These are phyloP conservation scores for Hyles euphorbiae DNA, from an alignment of 1,140 invertebrate genomes.

Conservation along the genomic window DNA sequence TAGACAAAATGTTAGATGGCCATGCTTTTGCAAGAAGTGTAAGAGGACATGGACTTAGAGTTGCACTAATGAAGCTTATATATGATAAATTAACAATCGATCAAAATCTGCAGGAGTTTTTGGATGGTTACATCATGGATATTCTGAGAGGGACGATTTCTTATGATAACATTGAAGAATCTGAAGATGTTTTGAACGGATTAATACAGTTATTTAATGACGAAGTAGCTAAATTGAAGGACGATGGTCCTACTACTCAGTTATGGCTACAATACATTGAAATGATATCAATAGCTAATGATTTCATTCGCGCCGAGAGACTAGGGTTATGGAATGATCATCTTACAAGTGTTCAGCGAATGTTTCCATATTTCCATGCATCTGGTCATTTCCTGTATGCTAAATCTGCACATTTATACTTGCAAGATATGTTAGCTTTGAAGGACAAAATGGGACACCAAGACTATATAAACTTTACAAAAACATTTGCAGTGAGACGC, in stretches of 20 bases:
- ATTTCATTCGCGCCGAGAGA: conserved; percentile 55
- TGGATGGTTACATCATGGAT: conserved; percentile 30
- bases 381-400: too few species aligned
- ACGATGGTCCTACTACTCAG: conserved; percentile 46
- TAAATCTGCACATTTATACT: too few species aligned
- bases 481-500: conserved; percentile 47
- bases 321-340: too few species aligned
- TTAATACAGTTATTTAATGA: conserved; percentile 41
- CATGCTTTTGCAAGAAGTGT: conserved; percentile 44
- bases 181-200: conserved; percentile 29
- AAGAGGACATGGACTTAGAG: conserved; percentile 48
- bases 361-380: too few species aligned
- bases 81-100: conserved; percentile 32
- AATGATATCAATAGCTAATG: conserved; percentile 38
- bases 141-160: conserved; percentile 36
- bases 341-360: too few species aligned
- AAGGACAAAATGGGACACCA: too few species aligned
- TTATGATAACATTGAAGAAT: conserved; percentile 41
- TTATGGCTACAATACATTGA: conserved; percentile 67
- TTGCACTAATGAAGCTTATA: conserved; percentile 38
- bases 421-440: too few species aligned
- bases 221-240: conserved; percentile 40
- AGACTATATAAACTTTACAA: not conserved
- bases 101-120: conserved; percentile 31
- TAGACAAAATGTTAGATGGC: conserved; percentile 54